Evolutionary conservation across 2,888 invertebrate genomes (phyloP), one percentile per base, ranked within the genome.

Genomic region (Drosophila helvetica): DNA sequence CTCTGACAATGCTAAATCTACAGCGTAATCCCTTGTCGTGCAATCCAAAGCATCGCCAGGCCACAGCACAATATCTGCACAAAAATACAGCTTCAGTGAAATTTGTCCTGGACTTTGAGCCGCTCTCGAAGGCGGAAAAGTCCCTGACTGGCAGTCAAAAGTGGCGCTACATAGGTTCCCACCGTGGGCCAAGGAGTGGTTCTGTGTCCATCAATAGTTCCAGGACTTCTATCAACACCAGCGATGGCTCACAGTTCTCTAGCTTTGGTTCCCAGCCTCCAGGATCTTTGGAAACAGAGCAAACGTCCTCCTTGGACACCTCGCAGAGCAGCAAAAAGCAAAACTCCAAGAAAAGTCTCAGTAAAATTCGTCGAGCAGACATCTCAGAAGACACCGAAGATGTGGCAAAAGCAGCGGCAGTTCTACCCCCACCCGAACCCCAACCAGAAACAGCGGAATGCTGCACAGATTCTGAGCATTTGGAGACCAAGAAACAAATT

Each of bases 21-120:
- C 92, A 92, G 73, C 94, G 94, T 6, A 95, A 95, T 92, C 95
- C 95, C 0, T 81, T 95, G 18, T 93, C 93, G 59, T 94, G 93
- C 88, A 94, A 94, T 90, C 93, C 93, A 1, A 93, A 93, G 47
- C 95, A 95, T 89, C 93, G 95, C 43, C 79, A 91, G 62, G 90
- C 93, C 1, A 93, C 94, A 0, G 92, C 93, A 3, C 92, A 93
- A 77, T 93, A 93, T 90, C 90, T 95, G 51, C 94, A 94, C 86
- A 93, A 93, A 65, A 93, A 93, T 74, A 92, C 93, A 15, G 91
- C 92, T 9, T 92, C 92, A 30, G 92, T 92, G 5, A 93, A 93
- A 91, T 95, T 95, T 88, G 89, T 94, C 50, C 89, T 95, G 42
- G 94, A 95, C 86, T 92, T 92, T 73, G 79, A 92, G 30, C 90